Evolutionary conservation across 30 jellyfish, hydroid and myxozoan species (phyloP), one percentile per base, ranked within the genome.

Genomic region (Aurelia aurita): DNA sequence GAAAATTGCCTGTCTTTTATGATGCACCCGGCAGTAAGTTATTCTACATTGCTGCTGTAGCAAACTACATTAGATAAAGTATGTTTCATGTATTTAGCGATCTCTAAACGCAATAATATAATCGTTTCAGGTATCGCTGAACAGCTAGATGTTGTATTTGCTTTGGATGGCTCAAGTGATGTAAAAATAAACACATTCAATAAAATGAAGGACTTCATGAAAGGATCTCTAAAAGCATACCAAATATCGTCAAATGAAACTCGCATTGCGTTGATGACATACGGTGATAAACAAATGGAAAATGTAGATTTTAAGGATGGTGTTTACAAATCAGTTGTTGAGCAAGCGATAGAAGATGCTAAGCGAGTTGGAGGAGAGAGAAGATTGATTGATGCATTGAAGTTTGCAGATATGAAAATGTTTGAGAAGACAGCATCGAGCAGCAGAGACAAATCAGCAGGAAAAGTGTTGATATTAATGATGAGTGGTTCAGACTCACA

Each of bases 111-210:
- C n/a, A n/a, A n/a, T n/a, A n/a, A n/a, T n/a, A n/a, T n/a, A n/a
- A n/a, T n/a, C 51, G 7, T 39, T 39, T 39, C 51, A 91, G 98
- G 93, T 1, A 59, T 91, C 4, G 43, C 69, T 3, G 55, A 64
- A 27, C 70, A 32, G 31, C 70, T 91, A n/a, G 99, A 94, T 79
- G 76, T 94, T 20, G 89, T 94, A 0, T 74, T 94, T 63, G 71
- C 89, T 20, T 18, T 88, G 57, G 99, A 94, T 72, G 95, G 91
- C 14, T 88, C 99, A 5, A 55, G 32, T 3, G 16, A 19, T 14
- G 89, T 84, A n/a, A 18, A 84, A 0, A 39, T 3, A 3, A 14
- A 49, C 20, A 35, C 32, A 2, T 85, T 94, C 61, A 46, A 39
- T 20, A 82, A 53, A 32, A 76, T 93, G 87, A 72, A 84, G 53